Evolutionary conservation across 2,797 vertebrate species (phyloP).

Genomic region (Nannoperca australis): DNA sequence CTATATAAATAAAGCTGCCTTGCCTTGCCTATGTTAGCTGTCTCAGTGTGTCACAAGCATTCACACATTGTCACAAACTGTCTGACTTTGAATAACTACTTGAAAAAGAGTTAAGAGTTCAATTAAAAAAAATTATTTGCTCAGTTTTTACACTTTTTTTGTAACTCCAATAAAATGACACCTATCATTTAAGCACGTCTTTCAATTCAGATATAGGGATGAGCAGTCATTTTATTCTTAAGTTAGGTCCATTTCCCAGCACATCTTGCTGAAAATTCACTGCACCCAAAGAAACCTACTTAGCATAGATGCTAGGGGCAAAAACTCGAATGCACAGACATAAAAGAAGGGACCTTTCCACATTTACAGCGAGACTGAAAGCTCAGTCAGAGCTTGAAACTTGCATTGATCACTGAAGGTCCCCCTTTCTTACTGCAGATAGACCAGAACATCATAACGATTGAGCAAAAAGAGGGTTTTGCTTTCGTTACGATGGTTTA

Average conservation of each 20-base stretch:
- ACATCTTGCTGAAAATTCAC: slow-evolving; percentile 33
- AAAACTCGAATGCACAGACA: slow-evolving; percentile 38
- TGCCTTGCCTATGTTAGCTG: background rate
- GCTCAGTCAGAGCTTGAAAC: slow-evolving; percentile 51
- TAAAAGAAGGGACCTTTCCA: slow-evolving; percentile 44
- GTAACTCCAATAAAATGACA: background rate
- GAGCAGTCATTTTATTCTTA: slow-evolving; percentile 17
- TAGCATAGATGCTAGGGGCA: slow-evolving; percentile 36
- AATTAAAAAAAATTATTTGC: background rate
- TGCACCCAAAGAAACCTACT: slow-evolving; percentile 37
- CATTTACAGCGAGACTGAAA: slow-evolving; percentile 48
- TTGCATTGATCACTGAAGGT: slow-evolving; percentile 46
- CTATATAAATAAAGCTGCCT: no score
- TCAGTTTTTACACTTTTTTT: background rate
- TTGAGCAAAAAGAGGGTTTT: slow-evolving; percentile 33
- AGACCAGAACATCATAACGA: slow-evolving; percentile 29
- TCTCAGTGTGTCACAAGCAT: no score
- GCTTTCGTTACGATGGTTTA: slow-evolving; percentile 39
- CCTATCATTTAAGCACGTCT: background rate
- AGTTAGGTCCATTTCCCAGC: slow-evolving; percentile 15
- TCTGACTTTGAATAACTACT: background rate
- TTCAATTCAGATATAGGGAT: slow-evolving; percentile 2
- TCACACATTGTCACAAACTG: no score
- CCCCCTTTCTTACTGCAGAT: slow-evolving; percentile 23
- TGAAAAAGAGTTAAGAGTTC: no score